Percentiles rank a stretch among this genome's conserved stretches.
phyloP scores from a whole-genome alignment of 1,140 invertebrate genomes.

The Atta texana region DNA sequence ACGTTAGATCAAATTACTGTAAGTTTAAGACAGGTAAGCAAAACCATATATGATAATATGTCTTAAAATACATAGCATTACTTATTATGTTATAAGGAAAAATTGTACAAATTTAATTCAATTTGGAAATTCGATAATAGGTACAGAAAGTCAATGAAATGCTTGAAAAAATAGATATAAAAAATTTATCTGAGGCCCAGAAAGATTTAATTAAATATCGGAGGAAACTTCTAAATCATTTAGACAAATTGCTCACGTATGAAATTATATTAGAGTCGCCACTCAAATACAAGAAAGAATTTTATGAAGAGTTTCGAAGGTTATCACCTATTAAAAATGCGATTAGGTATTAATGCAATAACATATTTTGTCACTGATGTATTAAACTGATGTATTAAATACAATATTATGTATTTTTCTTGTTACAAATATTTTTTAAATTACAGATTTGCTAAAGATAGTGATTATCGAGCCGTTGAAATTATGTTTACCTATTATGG shows the following conservation, averaged over 20 bases:
- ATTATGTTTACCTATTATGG: constrained; percentile 91
- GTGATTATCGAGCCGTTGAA: constrained; percentile 88
- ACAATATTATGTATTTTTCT: background rate
- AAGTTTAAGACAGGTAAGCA: constrained; percentile 72
- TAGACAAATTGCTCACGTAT: constrained; percentile 90
- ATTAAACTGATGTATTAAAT: background rate
- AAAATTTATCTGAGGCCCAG: constrained; percentile 87
- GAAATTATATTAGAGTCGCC: constrained; percentile 86
- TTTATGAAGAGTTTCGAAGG: constrained; percentile 88
- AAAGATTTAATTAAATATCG: constrained; percentile 88
- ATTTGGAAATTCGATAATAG: constrained; percentile 63
- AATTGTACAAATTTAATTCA: constrained; percentile 87
- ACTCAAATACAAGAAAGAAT: constrained; percentile 86
- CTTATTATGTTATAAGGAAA: constrained; percentile 91
- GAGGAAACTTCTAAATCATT: constrained; percentile 88
- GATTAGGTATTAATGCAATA: constrained; percentile 80
- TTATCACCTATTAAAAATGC: constrained; percentile 87
- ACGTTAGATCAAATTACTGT: constrained; percentile 71
- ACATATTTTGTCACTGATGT: constrained; percentile 10
- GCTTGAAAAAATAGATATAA: constrained; percentile 79
- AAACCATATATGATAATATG: constrained; percentile 85
- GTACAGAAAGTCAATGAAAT: constrained; percentile 80
- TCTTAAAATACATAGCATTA: constrained; percentile 89
- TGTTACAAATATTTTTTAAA: constrained; percentile 42
- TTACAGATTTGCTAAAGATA: constrained; percentile 85